phyloP scores from a whole-genome alignment of 1,140 invertebrate species.

The Zaprionus kolodkinae region DNA sequence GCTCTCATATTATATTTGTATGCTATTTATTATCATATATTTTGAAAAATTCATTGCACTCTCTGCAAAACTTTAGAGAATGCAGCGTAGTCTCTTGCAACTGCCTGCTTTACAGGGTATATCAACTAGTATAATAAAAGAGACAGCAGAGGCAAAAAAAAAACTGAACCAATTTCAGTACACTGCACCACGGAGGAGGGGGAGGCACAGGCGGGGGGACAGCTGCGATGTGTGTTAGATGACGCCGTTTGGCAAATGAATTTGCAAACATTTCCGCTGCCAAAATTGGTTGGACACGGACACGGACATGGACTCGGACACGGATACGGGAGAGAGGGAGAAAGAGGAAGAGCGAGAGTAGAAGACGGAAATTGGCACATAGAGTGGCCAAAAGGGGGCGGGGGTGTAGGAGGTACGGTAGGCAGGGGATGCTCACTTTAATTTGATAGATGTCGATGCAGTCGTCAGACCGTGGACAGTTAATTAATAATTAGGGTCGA shows the following conservation, averaged over 20 bases:
- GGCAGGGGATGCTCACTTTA: conserved; percentile 63
- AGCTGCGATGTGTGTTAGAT: conserved; percentile 62
- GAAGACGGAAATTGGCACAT: conserved; percentile 45
- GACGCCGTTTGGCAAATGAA: conserved; percentile 77
- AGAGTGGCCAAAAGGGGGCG: not conserved
- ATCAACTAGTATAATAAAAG: conserved; percentile 35
- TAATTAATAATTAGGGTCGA: conserved; percentile 73
- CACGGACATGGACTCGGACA: conserved; percentile 46
- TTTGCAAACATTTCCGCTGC: conserved; percentile 77
- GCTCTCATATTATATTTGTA: too few species aligned
- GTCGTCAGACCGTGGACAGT: conserved; percentile 41
- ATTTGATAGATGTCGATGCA: conserved; percentile 64
- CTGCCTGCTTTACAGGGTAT: conserved; percentile 13
- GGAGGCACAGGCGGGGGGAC: not conserved
- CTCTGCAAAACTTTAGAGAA: too few species aligned
- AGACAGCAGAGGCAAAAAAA: conserved; percentile 8
- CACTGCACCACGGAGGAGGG: not conserved
- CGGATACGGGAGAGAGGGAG: conserved; percentile 30
- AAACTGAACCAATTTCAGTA: conserved; percentile 14
- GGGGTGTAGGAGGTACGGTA: conserved; percentile 24
- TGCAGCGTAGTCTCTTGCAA: not conserved
- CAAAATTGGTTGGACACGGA: conserved; percentile 72
- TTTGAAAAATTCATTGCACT: too few species aligned
- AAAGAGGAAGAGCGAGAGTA: not conserved
- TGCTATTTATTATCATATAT: too few species aligned